Evolutionary conservation across 2,113 vertebrate species (phyloP).

Genomic region (Pteronura brasiliensis): DNA sequence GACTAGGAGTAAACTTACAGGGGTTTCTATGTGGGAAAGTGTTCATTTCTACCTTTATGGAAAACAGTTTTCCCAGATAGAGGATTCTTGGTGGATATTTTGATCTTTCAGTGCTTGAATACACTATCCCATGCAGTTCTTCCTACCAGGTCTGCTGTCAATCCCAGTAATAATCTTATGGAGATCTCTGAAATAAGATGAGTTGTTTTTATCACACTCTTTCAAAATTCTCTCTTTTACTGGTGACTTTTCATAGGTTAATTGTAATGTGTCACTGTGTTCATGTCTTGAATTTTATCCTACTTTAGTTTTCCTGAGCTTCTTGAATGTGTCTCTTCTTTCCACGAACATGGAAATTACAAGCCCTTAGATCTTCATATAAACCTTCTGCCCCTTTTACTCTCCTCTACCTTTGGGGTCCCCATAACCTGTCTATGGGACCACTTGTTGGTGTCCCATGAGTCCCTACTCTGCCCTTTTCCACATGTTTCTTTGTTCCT

Average conservation of each 20-base stretch:
- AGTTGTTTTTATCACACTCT: neutral
- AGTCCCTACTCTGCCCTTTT: neutral
- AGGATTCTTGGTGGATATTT: neutral
- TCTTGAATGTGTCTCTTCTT: neutral
- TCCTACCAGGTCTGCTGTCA: neutral
- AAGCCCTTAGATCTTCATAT: neutral
- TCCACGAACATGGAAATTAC: neutral
- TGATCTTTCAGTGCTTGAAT: neutral
- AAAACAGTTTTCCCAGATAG: too few species aligned
- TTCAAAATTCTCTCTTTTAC: neutral
- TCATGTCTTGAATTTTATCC: neutral
- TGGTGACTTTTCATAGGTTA: neutral
- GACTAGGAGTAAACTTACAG: too few species aligned
- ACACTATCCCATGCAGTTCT: neutral
- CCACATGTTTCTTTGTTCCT: neutral
- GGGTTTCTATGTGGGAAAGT: too few species aligned
- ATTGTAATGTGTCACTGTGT: neutral
- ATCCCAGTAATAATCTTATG: neutral
- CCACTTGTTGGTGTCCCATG: neutral
- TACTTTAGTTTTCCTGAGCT: neutral
- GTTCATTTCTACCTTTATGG: too few species aligned
- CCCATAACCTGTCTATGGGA: neutral
- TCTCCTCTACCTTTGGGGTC: neutral
- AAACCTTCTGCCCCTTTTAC: neutral
- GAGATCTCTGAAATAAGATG: neutral